phyloP scores from a whole-genome alignment of 2,113 vertebrate genomes.

The Coturnix japonica region DNA sequence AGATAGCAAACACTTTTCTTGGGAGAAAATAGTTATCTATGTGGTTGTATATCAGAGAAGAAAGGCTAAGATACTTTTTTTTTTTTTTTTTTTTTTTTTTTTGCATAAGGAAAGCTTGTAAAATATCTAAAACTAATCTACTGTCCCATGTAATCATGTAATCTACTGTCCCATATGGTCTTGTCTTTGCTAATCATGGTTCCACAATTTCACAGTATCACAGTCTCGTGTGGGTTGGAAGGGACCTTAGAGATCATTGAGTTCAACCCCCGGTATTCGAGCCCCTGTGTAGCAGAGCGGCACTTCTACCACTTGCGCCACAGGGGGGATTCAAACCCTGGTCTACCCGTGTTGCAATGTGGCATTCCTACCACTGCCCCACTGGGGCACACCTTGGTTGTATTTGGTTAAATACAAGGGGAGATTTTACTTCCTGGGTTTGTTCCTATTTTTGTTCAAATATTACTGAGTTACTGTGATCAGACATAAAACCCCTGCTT shows the following conservation, averaged over 20 bases:
- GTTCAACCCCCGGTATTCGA: too few species aligned
- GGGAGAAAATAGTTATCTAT: background rate
- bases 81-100: background rate
- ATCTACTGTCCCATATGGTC: background rate
- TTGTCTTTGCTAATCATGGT: background rate
- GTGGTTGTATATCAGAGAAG: background rate
- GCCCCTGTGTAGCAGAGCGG: too few species aligned
- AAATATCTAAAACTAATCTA: background rate
- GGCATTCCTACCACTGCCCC: too few species aligned
- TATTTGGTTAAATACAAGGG: background rate
- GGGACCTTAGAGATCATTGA: too few species aligned
- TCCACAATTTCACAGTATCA: too few species aligned
- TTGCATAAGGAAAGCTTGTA: background rate
- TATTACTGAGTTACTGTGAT: background rate
- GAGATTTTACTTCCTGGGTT: background rate
- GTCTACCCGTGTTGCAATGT: too few species aligned
- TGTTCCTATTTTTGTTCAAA: background rate
- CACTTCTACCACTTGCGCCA: too few species aligned
- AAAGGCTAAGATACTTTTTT: background rate
- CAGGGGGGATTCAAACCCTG: too few species aligned
- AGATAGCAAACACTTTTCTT: background rate
- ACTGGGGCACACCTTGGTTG: too few species aligned
- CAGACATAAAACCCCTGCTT: background rate
- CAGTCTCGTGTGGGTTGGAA: too few species aligned
- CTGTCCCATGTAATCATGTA: too few species aligned